phyloP scores from a whole-genome alignment of 1,140 invertebrate species.

The Platorchestia sp. region DNA sequence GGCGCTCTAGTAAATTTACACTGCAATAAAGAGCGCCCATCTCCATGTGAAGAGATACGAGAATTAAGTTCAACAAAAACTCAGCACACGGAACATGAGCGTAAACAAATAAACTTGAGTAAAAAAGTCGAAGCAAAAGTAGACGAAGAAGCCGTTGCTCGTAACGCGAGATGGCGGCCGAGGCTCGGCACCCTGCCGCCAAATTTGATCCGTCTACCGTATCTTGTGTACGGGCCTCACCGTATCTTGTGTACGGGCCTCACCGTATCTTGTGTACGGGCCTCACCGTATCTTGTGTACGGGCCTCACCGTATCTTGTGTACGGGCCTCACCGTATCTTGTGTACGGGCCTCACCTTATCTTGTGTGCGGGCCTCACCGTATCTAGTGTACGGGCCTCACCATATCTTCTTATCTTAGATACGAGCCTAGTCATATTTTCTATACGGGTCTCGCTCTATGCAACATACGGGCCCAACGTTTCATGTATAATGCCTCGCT shows the following conservation, averaged over 20 bases:
- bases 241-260: background rate
- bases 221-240: background rate
- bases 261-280: background rate
- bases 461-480: too few relatives aligned
- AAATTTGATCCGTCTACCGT: conserved; percentile 7
- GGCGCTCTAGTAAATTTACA: too few relatives aligned
- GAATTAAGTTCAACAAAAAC: background rate
- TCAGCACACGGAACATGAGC: background rate
- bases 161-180: background rate
- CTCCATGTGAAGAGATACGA: background rate
- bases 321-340: background rate
- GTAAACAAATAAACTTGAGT: background rate
- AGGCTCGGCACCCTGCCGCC: background rate
- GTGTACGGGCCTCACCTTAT: too few relatives aligned
- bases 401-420: background rate
- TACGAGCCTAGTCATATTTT: too few relatives aligned
- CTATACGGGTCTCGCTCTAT: too few relatives aligned
- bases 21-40: too few relatives aligned
- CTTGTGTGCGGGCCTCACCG: too few relatives aligned
- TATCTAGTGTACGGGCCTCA: background rate
- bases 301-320: background rate
- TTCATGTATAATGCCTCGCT: too few relatives aligned
- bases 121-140: background rate
- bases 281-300: background rate
- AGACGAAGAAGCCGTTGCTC: background rate